Percentiles rank a stretch among this genome's conserved stretches.
These are phyloP conservation scores for Sitta europaea DNA, from an alignment of 2,113 vertebrate genomes.

Conservation along the genomic window DNA sequence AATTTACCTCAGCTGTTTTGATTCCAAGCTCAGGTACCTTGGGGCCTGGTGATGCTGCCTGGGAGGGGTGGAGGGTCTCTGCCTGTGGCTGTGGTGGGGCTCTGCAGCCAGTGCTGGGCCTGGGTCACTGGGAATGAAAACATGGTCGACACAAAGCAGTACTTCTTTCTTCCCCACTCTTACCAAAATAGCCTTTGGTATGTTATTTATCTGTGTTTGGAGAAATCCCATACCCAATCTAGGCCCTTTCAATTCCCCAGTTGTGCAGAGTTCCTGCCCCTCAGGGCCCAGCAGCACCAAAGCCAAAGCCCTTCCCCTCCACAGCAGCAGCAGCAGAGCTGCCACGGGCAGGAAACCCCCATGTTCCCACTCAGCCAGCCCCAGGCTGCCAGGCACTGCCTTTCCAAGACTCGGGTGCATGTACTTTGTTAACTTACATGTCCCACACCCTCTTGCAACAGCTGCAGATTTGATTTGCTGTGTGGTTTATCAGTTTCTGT, in stretches of 20 bases:
- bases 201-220: neutral
- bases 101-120: neutral
- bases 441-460: neutral
- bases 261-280: neutral
- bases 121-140: neutral
- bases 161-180: too few relatives aligned
- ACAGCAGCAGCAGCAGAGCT: neutral
- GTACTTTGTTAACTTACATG: neutral
- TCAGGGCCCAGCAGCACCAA: neutral
- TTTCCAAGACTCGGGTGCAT: accelerated
- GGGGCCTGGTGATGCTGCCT: accelerated
- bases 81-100: accelerated
- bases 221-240: accelerated
- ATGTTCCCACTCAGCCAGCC: neutral
- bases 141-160: accelerated
- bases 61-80: neutral
- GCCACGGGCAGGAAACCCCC: neutral
- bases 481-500: neutral
- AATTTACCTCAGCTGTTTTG: neutral
- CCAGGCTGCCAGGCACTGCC: accelerated
- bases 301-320: neutral
- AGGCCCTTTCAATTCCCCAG: accelerated
- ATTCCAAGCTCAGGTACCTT: neutral
- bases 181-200: accelerated
- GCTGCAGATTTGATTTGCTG: neutral